phyloP scores from a whole-genome alignment of 1,140 invertebrate genomes.

The Neelides sp. region DNA sequence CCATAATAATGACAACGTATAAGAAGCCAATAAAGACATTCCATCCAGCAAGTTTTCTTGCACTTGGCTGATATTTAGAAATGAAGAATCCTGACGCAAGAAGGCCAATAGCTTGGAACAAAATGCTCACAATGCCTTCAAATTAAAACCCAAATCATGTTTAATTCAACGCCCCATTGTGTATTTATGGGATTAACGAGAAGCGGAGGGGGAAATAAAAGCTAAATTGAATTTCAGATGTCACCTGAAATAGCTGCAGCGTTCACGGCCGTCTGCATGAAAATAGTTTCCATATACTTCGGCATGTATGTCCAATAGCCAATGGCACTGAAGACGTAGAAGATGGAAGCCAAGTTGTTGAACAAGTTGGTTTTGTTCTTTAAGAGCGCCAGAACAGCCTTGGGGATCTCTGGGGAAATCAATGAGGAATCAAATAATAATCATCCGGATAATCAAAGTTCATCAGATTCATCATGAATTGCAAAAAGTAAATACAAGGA shows the following conservation, averaged over 20 bases:
- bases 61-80: constrained; percentile 53
- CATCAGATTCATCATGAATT: too few relatives aligned
- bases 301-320: constrained; percentile 63
- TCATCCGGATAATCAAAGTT: not conserved
- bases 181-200: not conserved
- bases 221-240: not conserved
- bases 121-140: constrained; percentile 44
- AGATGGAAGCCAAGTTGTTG: constrained; percentile 36
- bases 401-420: constrained; percentile 21
- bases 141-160: not conserved
- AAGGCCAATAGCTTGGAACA: constrained; percentile 57
- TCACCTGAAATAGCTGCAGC: constrained; percentile 54
- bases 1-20: constrained; percentile 43
- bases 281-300: constrained; percentile 63
- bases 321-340: constrained; percentile 57
- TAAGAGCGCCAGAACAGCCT: constrained; percentile 20
- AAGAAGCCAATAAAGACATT: constrained; percentile 56
- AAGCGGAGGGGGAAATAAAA: not conserved
- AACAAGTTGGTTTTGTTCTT: constrained; percentile 29
- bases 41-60: constrained; percentile 55
- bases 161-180: not conserved
- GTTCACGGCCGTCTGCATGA: constrained; percentile 53
- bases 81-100: constrained; percentile 54
- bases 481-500: not conserved
- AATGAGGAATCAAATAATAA: not conserved